Evolutionary conservation across 1,140 invertebrate genomes (phyloP), one percentile per base, ranked within the genome.

Genomic region (Proctacanthus coquilletti): DNA sequence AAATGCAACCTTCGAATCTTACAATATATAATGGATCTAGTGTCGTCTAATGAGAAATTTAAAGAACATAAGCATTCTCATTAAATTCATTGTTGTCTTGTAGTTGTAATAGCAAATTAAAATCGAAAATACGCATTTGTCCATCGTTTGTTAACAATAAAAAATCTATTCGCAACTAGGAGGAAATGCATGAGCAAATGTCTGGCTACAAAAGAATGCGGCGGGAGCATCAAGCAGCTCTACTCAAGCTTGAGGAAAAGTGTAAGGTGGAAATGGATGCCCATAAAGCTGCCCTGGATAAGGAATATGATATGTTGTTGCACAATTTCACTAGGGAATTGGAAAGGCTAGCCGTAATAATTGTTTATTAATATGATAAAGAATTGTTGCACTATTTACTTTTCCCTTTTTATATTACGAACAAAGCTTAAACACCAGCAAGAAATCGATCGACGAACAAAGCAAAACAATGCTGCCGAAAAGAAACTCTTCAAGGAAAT

Each of bases 151-250:
- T n/a, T n/a, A n/a, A n/a, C n/a, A n/a, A n/a, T n/a, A n/a, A n/a
- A n/a, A n/a, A n/a, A n/a, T n/a, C n/a, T n/a, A n/a, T n/a, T n/a
- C n/a, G n/a, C n/a, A n/a, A n/a, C n/a, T n/a, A n/a, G 55, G 87
- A 97, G 67, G 93, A 98, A 64, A 92, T 97, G 80, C 87, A 96
- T 62, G 94, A 98, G 66, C 94, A 98, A 66, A 97, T 98, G 88
- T 88, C 86, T 30, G 94, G 94, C 4, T 99, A 98, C 62, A 98
- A 98, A 65, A 72, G 94, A 42, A 93, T 99, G 84, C 74, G 94
- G 42, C 74, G 91, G 36, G 89, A 95, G 60, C 94, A 99, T 64
- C 94, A 98, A 63, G 86, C 87, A 48, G 89, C 93, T 45, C 69
- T 98, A 51, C 53, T 80, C 18, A 84, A 82, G 62, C 65, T 98